Conservation (phyloP, 2,888 invertebrate genomes). For the Leucophenga maculata region DNA sequence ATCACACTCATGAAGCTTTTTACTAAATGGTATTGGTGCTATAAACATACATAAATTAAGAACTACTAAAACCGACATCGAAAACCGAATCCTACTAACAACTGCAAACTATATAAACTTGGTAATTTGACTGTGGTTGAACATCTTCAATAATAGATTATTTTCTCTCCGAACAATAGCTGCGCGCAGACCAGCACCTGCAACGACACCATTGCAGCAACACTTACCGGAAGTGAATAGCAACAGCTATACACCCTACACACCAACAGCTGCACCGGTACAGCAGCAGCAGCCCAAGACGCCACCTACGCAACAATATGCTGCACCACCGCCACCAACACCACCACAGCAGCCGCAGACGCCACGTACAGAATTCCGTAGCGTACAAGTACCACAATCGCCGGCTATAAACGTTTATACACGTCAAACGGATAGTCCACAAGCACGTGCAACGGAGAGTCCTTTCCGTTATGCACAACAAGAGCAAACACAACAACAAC, state of each 20-base stretch:
- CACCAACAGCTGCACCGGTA: slow-evolving; percentile 48
- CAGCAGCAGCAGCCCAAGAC: slow-evolving; percentile 26
- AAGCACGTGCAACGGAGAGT: slow-evolving; percentile 49
- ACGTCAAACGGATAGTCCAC: slow-evolving; percentile 63
- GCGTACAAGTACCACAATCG: slow-evolving; percentile 64
- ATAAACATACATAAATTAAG: slow-evolving; percentile 8
- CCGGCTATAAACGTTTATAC: slow-evolving; percentile 62
- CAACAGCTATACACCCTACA: slow-evolving; percentile 49
- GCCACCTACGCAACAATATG: slow-evolving; percentile 40
- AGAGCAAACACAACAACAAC: slow-evolving; percentile 35
- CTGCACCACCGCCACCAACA: slow-evolving; percentile 52
- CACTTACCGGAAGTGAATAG: slow-evolving; percentile 46
- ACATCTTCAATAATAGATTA: background rate
- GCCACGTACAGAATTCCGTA: slow-evolving; percentile 61
- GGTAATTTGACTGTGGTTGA: too few relatives aligned
- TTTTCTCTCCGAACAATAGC: slow-evolving; percentile 31
- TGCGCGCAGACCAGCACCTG: slow-evolving; percentile 28
- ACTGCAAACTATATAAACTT: background rate
- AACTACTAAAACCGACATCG: background rate
- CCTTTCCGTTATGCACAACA: slow-evolving; percentile 48
- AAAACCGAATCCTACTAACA: slow-evolving; percentile 6
- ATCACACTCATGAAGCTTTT: slow-evolving; percentile 4
- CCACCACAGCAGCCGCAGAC: slow-evolving; percentile 50
- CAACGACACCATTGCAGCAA: slow-evolving; percentile 37
- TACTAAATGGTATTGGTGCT: slow-evolving; percentile 62